Evolutionary conservation across 1,140 invertebrate genomes (phyloP).

Genomic region (Oryctes rhinoceros): DNA sequence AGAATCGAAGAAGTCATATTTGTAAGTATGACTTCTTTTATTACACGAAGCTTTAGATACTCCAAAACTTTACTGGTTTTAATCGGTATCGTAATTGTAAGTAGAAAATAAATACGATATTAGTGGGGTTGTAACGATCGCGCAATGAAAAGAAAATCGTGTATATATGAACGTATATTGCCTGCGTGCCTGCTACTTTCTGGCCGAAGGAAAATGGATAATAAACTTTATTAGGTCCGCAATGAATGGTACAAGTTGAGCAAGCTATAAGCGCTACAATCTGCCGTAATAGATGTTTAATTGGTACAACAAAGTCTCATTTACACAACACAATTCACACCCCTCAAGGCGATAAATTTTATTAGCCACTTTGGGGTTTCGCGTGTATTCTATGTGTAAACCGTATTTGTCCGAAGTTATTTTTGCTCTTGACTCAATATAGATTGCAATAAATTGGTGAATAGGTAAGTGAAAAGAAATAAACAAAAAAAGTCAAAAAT

Average conservation of each 20-base stretch:
- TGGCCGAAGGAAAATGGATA: slow-evolving; percentile 17
- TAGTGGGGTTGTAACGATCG: not conserved
- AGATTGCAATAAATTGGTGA: no score
- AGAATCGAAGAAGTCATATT: no score
- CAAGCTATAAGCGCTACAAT: slow-evolving; percentile 17
- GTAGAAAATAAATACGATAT: not conserved
- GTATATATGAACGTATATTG: not conserved
- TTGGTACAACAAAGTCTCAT: slow-evolving; percentile 38
- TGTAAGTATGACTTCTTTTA: no score
- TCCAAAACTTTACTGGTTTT: not conserved
- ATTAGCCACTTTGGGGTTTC: slow-evolving; percentile 50
- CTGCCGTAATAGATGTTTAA: slow-evolving; percentile 40
- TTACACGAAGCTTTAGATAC: no score
- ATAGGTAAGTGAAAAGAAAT: no score
- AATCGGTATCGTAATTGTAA: not conserved
- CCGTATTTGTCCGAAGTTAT: not conserved
- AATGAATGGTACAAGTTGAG: not conserved
- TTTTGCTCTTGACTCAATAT: no score
- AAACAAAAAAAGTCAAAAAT: no score
- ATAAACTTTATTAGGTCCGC: slow-evolving; percentile 16
- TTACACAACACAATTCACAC: slow-evolving; percentile 28
- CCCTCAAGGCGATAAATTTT: slow-evolving; percentile 49
- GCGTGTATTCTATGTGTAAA: not conserved
- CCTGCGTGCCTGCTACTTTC: not conserved
- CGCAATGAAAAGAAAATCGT: not conserved